Conservation (phyloP, 2,888 invertebrate species). For the Limnephilus lunatus region DNA sequence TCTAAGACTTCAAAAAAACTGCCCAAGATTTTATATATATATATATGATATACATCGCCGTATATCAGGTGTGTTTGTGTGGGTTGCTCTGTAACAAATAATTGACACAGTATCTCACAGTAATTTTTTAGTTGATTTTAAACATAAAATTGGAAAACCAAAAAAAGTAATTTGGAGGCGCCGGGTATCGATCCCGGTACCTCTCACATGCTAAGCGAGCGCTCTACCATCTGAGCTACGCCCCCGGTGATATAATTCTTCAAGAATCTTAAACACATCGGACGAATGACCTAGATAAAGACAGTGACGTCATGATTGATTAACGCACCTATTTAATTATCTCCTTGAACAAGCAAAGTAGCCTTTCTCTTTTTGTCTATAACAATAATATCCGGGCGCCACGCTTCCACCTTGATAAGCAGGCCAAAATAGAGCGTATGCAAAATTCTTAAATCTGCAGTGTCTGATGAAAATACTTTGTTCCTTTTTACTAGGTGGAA, state of each 20-base stretch:
- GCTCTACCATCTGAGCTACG: slow-evolving; percentile 67
- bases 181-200: slow-evolving; percentile 67
- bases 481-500: not conserved
- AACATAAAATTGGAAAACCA: not conserved
- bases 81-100: no score
- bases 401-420: not conserved
- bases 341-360: slow-evolving; percentile 34
- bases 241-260: slow-evolving; percentile 55
- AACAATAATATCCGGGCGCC: slow-evolving; percentile 42
- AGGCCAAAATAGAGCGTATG: not conserved
- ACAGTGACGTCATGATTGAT: slow-evolving; percentile 22
- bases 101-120: no score
- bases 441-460: not conserved
- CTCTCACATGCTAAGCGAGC: slow-evolving; percentile 67
- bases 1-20: no score
- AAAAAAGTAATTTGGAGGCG: slow-evolving; percentile 61
- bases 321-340: not conserved
- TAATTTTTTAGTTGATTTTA: not conserved
- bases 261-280: not conserved
- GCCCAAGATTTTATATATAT: no score
- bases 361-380: slow-evolving; percentile 59
- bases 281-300: slow-evolving; percentile 12
- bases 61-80: no score
- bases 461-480: not conserved
- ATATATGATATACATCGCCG: no score